These are phyloP conservation scores for Celastrina argiolus DNA, from an alignment of 2,888 invertebrate species.

Conservation along the genomic window DNA sequence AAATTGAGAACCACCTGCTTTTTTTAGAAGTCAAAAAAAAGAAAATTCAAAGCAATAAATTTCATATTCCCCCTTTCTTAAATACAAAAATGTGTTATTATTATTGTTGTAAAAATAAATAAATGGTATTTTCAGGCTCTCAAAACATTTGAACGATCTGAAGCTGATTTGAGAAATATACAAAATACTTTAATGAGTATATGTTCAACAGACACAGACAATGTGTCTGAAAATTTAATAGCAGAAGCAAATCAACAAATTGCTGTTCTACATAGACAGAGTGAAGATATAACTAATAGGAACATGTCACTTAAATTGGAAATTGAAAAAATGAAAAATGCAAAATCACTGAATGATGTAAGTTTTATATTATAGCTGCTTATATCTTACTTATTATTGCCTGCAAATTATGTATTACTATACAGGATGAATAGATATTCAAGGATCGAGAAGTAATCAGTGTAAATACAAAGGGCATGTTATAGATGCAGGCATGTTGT, in stretches of 20 bases:
- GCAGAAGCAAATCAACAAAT: slow-evolving; percentile 60
- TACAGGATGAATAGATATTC: too few species aligned
- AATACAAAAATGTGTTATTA: background rate
- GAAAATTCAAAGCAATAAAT: too few species aligned
- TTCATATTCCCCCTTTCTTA: too few species aligned
- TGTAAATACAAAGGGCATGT: too few species aligned
- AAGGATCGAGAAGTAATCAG: too few species aligned
- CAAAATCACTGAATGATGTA: slow-evolving; percentile 49
- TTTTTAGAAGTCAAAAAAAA: too few species aligned
- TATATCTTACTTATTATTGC: background rate
- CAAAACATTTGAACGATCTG: slow-evolving; percentile 60
- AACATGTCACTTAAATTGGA: slow-evolving; percentile 60
- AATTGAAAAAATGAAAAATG: slow-evolving; percentile 55
- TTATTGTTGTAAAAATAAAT: background rate
- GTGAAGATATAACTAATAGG: slow-evolving; percentile 62
- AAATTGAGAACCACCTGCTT: too few species aligned
- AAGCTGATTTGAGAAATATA: slow-evolving; percentile 70
- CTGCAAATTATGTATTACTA: background rate
- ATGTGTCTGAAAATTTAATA: slow-evolving; percentile 44
- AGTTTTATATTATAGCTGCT: slow-evolving; percentile 28
- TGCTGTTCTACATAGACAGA: slow-evolving; percentile 50
- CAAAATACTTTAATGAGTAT: slow-evolving; percentile 55
- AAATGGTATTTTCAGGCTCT: slow-evolving; percentile 48
- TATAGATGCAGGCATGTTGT: too few species aligned
- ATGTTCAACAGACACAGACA: slow-evolving; percentile 52